These are phyloP conservation scores for Dasypolia templi DNA, from an alignment of 2,888 invertebrate species.

Conservation along the genomic window DNA sequence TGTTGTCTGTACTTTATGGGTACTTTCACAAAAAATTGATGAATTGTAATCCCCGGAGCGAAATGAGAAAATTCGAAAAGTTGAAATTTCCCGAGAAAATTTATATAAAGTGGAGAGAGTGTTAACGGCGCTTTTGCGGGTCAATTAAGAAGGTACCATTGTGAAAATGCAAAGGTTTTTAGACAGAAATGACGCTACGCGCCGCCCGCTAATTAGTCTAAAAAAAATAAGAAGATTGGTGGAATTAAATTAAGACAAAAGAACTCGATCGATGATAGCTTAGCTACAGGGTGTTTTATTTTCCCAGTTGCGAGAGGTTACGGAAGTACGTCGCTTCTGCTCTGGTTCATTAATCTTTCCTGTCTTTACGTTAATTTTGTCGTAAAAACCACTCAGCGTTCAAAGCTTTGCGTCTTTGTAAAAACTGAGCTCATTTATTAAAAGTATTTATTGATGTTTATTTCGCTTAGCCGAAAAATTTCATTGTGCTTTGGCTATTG, in stretches of 20 bases:
- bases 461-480: not conserved
- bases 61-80: conserved; percentile 59
- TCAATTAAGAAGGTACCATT: conserved; percentile 56
- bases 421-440: conserved; percentile 23
- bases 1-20: conserved; percentile 51
- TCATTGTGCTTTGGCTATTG: not conserved
- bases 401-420: conserved; percentile 36
- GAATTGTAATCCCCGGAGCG: conserved; percentile 61
- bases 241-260: conserved; percentile 60
- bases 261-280: conserved; percentile 32
- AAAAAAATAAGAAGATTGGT: conserved; percentile 55
- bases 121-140: conserved; percentile 57
- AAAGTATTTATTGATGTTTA: conserved; percentile 24
- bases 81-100: conserved; percentile 53
- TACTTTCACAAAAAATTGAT: conserved; percentile 54
- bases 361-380: conserved; percentile 54
- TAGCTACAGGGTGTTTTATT: conserved; percentile 39
- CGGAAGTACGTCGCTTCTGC: conserved; percentile 45
- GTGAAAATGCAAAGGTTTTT: conserved; percentile 59
- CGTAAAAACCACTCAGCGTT: conserved; percentile 37
- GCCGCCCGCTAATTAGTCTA: conserved; percentile 57
- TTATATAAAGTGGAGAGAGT: conserved; percentile 55
- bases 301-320: conserved; percentile 32
- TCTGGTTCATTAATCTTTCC: conserved; percentile 59
- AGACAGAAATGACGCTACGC: conserved; percentile 47